Percentiles rank a stretch among this genome's conserved stretches.
These are phyloP conservation scores for Protodeltote pygarga DNA, from an alignment of 2,888 invertebrate genomes.

Conservation along the genomic window DNA sequence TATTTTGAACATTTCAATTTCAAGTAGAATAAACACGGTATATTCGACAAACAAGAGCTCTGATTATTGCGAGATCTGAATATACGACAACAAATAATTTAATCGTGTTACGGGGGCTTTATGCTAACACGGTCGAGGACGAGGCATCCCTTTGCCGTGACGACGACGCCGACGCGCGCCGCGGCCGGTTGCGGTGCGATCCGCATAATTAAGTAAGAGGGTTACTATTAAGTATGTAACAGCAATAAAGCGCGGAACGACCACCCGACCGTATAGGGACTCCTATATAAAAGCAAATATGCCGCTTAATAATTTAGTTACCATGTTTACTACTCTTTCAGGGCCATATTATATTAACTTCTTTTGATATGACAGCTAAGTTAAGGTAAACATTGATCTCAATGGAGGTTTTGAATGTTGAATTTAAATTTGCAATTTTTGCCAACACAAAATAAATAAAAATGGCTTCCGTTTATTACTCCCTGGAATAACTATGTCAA, in stretches of 20 bases:
- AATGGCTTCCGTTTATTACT: no score
- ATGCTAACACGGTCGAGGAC: slow-evolving; percentile 68
- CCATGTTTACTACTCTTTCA: slow-evolving; percentile 53
- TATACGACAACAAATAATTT: slow-evolving; percentile 73
- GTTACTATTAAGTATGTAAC: slow-evolving; percentile 82
- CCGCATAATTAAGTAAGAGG: slow-evolving; percentile 84
- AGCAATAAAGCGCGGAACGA: slow-evolving; percentile 75
- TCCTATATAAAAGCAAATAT: slow-evolving; percentile 71
- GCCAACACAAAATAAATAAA: background rate
- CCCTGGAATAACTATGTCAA: background rate
- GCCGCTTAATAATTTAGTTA: slow-evolving; percentile 66
- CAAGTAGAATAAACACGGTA: slow-evolving; percentile 32
- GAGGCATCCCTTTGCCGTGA: slow-evolving; percentile 64
- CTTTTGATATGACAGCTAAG: slow-evolving; percentile 13
- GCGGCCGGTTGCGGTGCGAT: slow-evolving; percentile 62
- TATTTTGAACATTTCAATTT: slow-evolving; percentile 31
- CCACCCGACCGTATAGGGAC: slow-evolving; percentile 64
- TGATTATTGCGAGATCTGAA: slow-evolving; percentile 62
- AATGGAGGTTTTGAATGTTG: background rate
- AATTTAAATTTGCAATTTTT: background rate
- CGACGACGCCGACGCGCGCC: slow-evolving; percentile 51
- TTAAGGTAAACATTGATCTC: no score
- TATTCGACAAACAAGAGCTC: slow-evolving; percentile 47
- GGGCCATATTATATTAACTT: slow-evolving; percentile 27
- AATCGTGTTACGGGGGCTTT: slow-evolving; percentile 73